Base-by-base conservation (phyloP, 1,140 invertebrate species). In the Pseudomyrmex concolor region DNA sequence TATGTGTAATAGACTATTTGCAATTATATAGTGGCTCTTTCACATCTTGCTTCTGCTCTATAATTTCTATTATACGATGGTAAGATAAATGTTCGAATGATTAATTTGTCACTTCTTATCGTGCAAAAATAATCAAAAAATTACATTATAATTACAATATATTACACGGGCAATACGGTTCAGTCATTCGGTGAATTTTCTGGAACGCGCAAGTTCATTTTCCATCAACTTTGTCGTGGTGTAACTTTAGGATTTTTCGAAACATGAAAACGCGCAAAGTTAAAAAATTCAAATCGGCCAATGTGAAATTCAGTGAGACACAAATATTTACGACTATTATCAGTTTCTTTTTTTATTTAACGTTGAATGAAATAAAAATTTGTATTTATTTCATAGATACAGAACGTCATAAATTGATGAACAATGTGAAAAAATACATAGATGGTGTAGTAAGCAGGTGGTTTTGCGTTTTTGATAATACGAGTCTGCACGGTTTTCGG, bases 401-500 rank as follows among this genome's bases (percentile, higher is more conserved):
- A 87, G 84, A 43, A 45, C 17, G 13, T 22, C 34, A 25, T 12
- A 34, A 45, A 13, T 71, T 82, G 12, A 4, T 1, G 5, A 22
- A 55, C 13, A n/a, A 8, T 3, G 2, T 80, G 12, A 71, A 50
- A 34, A 48, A 64, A 10, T 59, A 60, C 12, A 13, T 86, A 3
- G 77, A 68, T 13, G 22, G 34, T 2, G 0, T 34, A 34, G 34
- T 34, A 34, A 34, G 5, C 5, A 34, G 5, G 34, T 62, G 57
- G 13, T 64, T 89, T 2, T 17, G 57, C 1, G 9, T 68, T 17
- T 91, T 55, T 91, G 84, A 91, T 12, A 86, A 91, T 8, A 91
- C 90, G 2, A 77, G 63, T 5, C 45, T 91, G 9, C 91, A 91
- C 45, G 90, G 90, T 8, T 91, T 91, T 68, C 86, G 83, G 1